Evolutionary conservation across 2,888 invertebrate genomes (phyloP).

Genomic region (Mimachlamys varia): DNA sequence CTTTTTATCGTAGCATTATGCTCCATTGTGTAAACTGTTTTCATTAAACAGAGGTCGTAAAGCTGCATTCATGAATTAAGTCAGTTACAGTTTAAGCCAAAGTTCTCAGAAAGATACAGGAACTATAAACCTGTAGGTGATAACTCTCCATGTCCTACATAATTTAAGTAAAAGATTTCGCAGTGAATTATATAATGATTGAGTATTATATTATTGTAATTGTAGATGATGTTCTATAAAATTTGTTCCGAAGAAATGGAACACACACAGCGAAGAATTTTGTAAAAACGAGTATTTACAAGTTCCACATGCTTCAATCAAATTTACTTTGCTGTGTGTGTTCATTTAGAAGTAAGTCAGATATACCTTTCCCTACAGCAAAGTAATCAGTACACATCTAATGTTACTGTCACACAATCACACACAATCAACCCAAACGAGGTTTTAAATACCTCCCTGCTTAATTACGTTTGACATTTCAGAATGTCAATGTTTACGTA

Average conservation of each 20-base stretch:
- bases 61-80: no score
- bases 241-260: not conserved
- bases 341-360: not conserved
- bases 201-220: not conserved
- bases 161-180: not conserved
- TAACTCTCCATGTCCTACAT: no score
- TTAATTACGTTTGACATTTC: not conserved
- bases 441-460: not conserved
- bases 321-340: not conserved
- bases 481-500: slow-evolving; percentile 27
- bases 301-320: not conserved
- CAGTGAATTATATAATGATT: not conserved
- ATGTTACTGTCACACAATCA: not conserved
- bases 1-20: no score
- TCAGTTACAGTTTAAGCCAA: no score
- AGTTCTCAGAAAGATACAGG: no score
- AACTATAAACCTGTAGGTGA: no score
- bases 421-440: slow-evolving; percentile 8
- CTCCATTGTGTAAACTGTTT: not conserved
- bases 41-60: not conserved
- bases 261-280: no score
- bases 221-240: not conserved
- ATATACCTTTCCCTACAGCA: not conserved
- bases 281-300: not conserved
- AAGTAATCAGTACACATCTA: not conserved